Base-by-base conservation (phyloP, 2,113 vertebrate genomes). In the Istiophorus platypterus region DNA sequence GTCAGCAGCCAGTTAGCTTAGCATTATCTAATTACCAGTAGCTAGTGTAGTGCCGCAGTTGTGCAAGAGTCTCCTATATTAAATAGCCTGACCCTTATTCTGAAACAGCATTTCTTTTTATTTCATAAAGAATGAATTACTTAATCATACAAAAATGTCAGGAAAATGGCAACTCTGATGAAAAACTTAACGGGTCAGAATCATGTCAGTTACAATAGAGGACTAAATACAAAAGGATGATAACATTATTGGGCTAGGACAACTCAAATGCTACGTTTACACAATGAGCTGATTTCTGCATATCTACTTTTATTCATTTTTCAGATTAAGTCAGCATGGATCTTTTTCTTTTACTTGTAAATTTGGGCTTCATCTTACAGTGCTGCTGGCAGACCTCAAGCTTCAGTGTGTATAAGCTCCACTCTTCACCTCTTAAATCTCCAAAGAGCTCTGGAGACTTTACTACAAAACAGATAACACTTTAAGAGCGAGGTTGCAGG, bases 381-480 rank as follows among this genome's bases (percentile, higher is more conserved):
- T n/a, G 39, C 73, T 45, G 65, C 49, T 11, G 81, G 69, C 73
- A 65, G 65, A 79, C 63, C 84, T 82, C 29, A 24, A 88, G 89
- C 79, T 75, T 62, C 79, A 74, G 58, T 76, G 7, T 76, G 64
- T 73, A 67, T 37, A 41, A 85, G 72, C 70, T 80, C 63, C 81
- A 61, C 45, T 78, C 78, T 34, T 77, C 69, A 77, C 72, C 74
- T 65, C 78, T 86, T 76, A 69, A 86, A 77, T 91, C 84, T 88
- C 78, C 67, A 81, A 69, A 88, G 79, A 87, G 85, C 87, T 87
- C 71, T 64, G 75, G 56, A 89, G 92, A 91, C 75, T 91, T 91
- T 83, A 81, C 85, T 92, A 86, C 85, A 82, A 89, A 90, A 89
- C 56, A 56, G 80, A 88, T 73, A 89, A 85, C 5, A 8, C 70